Percentiles rank a stretch among this genome's conserved stretches.
These are phyloP conservation scores for Genyomyrus donnyi DNA, from an alignment of 2,113 vertebrate species.

Conservation along the genomic window DNA sequence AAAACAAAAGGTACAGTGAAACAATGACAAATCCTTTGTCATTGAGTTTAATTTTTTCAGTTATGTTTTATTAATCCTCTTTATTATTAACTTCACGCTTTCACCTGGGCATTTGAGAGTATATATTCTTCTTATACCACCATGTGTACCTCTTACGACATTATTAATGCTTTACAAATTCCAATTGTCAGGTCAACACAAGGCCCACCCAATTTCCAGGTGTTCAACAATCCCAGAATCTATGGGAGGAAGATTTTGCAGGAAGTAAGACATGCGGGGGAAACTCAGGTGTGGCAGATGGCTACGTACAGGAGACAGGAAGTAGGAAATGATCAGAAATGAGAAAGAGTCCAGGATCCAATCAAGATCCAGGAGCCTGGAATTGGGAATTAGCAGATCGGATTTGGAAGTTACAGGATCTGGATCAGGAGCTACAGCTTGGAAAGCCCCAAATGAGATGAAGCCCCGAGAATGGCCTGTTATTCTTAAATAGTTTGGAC, in stretches of 20 bases:
- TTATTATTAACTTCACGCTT: background rate
- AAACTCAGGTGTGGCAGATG: background rate
- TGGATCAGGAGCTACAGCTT: background rate
- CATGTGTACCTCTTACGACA: background rate
- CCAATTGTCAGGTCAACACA: background rate
- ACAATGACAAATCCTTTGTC: background rate
- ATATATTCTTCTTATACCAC: background rate
- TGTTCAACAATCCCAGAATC: background rate
- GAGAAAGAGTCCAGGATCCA: background rate
- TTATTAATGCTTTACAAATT: background rate
- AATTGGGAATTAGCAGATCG: background rate
- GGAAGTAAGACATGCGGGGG: background rate
- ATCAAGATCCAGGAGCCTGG: background rate
- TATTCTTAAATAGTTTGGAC: background rate
- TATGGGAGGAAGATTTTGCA: background rate
- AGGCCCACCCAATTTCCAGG: background rate
- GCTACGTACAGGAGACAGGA: background rate
- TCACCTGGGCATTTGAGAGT: background rate
- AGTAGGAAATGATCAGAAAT: background rate
- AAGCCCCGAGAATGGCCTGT: background rate
- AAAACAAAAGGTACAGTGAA: background rate
- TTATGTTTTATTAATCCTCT: background rate
- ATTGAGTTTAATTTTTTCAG: background rate
- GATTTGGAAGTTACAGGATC: background rate
- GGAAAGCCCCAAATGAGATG: background rate